Percentiles rank a stretch among this genome's conserved stretches.
Evolutionary conservation across 1,140 invertebrate genomes (phyloP).

Genomic region (Eriocheir sinensis): DNA sequence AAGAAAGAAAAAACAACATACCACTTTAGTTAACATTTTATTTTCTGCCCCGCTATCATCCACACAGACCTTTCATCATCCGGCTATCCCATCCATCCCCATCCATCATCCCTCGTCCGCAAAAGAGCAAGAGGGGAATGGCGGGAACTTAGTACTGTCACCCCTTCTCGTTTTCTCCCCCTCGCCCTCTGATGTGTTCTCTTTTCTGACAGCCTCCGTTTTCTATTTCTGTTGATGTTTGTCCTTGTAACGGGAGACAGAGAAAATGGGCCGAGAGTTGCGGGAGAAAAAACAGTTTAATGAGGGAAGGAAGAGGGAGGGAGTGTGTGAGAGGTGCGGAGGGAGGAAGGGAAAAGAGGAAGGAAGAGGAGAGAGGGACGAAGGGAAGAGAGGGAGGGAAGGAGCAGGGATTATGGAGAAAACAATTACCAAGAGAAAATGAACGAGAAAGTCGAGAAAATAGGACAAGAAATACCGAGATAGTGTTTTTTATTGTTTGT

Average conservation of each 20-base stretch:
- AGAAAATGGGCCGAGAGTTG: background rate
- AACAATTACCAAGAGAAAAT: background rate
- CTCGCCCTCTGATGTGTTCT: too few relatives aligned
- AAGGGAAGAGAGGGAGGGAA: background rate
- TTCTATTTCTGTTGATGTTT: conserved; percentile 26
- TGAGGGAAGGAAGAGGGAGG: background rate
- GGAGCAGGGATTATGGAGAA: background rate
- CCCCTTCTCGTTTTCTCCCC: background rate
- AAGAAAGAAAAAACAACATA: too few relatives aligned
- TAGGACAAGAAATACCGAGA: background rate
- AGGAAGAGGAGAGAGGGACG: background rate
- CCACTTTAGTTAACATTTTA: too few relatives aligned
- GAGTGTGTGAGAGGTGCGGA: too few relatives aligned
- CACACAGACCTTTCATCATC: background rate
- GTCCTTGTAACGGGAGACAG: background rate
- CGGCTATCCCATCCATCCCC: background rate
- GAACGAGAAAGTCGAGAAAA: background rate
- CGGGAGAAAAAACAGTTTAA: background rate
- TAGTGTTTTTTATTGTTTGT: too few relatives aligned
- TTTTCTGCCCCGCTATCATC: too few relatives aligned
- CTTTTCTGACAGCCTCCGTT: background rate
- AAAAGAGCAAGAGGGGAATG: too few relatives aligned
- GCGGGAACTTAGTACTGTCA: background rate
- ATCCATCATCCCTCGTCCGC: background rate
- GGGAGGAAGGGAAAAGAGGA: background rate